phyloP scores from a whole-genome alignment of 1,140 invertebrate species.

The Globodera rostochiensis region DNA sequence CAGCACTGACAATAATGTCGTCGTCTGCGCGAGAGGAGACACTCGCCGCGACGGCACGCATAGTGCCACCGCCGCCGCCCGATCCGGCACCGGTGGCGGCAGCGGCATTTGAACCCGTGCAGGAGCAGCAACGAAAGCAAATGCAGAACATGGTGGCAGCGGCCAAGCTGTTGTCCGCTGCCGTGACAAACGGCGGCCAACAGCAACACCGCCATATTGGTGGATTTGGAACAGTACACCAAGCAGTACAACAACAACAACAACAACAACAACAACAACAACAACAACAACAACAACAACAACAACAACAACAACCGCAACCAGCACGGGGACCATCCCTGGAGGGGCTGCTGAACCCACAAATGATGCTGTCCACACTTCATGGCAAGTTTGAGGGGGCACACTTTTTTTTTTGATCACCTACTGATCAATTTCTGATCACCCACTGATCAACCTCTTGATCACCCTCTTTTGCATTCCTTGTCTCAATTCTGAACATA shows the following conservation, averaged over 20 bases:
- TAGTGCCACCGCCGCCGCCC: conserved; percentile 13
- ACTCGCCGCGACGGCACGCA: conserved; percentile 3
- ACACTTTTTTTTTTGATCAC: no score
- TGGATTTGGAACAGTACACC: background rate
- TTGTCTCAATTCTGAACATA: no score
- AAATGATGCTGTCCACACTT: conserved; percentile 47
- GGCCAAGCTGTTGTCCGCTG: background rate
- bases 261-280: conserved; percentile 23
- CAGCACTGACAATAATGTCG: background rate
- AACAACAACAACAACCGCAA: conserved; percentile 21
- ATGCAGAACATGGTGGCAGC: background rate
- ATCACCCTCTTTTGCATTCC: no score
- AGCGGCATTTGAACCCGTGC: background rate
- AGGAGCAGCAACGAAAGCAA: background rate
- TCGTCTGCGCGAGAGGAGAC: background rate
- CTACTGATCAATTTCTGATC: no score
- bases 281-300: conserved; percentile 22
- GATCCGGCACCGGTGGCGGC: conserved; percentile 1
- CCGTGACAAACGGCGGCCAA: background rate
- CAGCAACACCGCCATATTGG: background rate
- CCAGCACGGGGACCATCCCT: conserved; percentile 33
- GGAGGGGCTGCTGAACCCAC: conserved; percentile 38
- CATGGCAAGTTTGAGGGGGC: conserved; percentile 34
- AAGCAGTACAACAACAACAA: conserved; percentile 27
- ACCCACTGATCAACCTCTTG: no score